A percentile compares a stretch with the other conserved stretches of the same genome.
Conservation (phyloP, 2,113 vertebrate species). For the Strix uralensis region DNA sequence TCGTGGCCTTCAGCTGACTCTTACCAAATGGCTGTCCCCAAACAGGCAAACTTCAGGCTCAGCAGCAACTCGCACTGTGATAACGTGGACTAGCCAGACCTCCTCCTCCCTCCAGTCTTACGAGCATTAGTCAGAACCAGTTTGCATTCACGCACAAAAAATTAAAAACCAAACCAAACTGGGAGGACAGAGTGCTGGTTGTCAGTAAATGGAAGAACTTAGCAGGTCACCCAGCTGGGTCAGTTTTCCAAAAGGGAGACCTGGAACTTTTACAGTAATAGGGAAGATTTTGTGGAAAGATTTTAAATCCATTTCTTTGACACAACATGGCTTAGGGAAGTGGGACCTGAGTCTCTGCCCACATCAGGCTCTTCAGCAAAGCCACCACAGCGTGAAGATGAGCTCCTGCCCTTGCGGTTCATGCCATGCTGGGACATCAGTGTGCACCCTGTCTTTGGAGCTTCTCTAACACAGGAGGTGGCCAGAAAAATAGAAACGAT, state of each 20-base stretch:
- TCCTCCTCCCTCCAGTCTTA: not conserved
- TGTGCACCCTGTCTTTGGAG: not conserved
- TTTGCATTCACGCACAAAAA: not conserved
- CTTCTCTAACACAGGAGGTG: not conserved
- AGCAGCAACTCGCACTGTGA: not conserved
- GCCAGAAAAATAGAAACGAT: not conserved
- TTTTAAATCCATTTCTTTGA: not conserved
- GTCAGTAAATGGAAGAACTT: not conserved
- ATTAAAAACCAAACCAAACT: not conserved
- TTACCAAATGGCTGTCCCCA: not conserved
- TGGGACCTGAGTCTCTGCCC: not conserved
- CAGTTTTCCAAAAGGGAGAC: not conserved
- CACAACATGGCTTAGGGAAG: not conserved
- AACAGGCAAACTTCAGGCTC: not conserved
- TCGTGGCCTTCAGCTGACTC: not conserved
- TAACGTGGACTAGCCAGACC: rapidly evolving
- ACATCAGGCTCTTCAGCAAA: rapidly evolving
- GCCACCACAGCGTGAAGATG: rapidly evolving
- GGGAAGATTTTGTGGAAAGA: not conserved
- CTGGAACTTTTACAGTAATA: not conserved
- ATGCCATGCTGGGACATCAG: rapidly evolving
- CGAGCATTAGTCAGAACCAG: not conserved
- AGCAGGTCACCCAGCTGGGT: not conserved
- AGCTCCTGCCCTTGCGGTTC: not conserved
- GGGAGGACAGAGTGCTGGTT: not conserved